Evolutionary conservation across 2,113 vertebrate genomes (phyloP).

Genomic region (Eleginops maclovinus): DNA sequence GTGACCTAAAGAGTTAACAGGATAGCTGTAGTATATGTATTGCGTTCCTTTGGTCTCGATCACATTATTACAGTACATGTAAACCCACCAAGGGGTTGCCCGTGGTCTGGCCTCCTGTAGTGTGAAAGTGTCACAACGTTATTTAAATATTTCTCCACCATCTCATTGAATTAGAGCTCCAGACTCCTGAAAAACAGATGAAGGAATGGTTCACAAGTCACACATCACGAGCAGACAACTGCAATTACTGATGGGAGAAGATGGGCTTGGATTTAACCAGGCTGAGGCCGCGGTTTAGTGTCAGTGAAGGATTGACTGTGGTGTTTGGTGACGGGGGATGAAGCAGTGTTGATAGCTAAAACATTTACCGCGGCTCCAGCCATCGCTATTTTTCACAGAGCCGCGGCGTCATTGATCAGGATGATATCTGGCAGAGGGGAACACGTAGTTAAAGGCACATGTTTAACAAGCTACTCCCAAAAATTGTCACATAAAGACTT

Average conservation of each 20-base stretch:
- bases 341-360: constrained; percentile 64
- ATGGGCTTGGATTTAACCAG: constrained; percentile 47
- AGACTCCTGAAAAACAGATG: constrained; percentile 22
- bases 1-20: constrained; percentile 36
- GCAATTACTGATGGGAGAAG: constrained; percentile 54
- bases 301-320: constrained; percentile 49
- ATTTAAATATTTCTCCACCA: constrained; percentile 47
- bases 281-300: constrained; percentile 32
- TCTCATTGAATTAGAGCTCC: constrained; percentile 39
- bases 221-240: constrained; percentile 54
- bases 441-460: constrained; percentile 66
- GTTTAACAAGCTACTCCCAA: constrained; percentile 71
- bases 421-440: constrained; percentile 53
- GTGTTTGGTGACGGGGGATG: constrained; percentile 38
- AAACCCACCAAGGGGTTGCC: constrained; percentile 48
- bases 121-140: constrained; percentile 58
- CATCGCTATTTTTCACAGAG: constrained; percentile 56
- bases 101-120: constrained; percentile 41
- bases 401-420: constrained; percentile 62
- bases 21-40: constrained; percentile 27
- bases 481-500: constrained; percentile 67
- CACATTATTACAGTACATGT: constrained; percentile 49
- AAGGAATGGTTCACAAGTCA: constrained; percentile 47
- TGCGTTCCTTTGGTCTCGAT: constrained; percentile 49
- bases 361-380: constrained; percentile 56